Conservation (phyloP, 2,113 vertebrate genomes). For the Neolamprologus tretocephalus region DNA sequence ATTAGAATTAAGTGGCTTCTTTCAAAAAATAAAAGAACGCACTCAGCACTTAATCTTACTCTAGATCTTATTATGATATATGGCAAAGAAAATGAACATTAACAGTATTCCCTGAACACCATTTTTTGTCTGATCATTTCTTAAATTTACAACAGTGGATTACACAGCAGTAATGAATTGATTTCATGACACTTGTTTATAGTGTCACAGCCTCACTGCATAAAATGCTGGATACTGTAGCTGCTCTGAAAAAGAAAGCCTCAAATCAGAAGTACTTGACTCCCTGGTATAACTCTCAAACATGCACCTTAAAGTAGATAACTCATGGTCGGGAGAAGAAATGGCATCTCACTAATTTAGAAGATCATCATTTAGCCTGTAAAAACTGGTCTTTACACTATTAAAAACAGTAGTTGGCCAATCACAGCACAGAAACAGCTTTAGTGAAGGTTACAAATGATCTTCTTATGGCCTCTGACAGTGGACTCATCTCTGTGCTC, state of each 20-base stretch:
- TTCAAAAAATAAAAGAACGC: background rate
- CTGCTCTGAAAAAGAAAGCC: background rate
- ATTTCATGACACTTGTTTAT: background rate
- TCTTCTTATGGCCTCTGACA: background rate
- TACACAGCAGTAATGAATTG: background rate
- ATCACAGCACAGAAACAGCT: background rate
- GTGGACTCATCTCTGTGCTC: background rate
- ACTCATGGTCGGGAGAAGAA: background rate
- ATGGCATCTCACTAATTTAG: background rate
- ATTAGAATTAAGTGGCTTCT: background rate
- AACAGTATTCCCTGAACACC: background rate
- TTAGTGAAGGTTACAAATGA: background rate
- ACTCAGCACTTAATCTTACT: background rate
- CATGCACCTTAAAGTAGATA: background rate
- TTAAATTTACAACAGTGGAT: background rate
- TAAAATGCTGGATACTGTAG: background rate
- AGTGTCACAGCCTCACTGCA: background rate
- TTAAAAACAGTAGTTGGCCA: background rate
- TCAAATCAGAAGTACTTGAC: background rate
- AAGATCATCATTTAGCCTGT: background rate
- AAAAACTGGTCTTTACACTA: background rate
- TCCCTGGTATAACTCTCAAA: background rate
- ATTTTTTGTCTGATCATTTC: background rate
- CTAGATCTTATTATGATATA: background rate
- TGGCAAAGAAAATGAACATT: background rate